Evolutionary conservation across 2,888 invertebrate genomes (phyloP).

Genomic region (Chymomyza fuscimana): DNA sequence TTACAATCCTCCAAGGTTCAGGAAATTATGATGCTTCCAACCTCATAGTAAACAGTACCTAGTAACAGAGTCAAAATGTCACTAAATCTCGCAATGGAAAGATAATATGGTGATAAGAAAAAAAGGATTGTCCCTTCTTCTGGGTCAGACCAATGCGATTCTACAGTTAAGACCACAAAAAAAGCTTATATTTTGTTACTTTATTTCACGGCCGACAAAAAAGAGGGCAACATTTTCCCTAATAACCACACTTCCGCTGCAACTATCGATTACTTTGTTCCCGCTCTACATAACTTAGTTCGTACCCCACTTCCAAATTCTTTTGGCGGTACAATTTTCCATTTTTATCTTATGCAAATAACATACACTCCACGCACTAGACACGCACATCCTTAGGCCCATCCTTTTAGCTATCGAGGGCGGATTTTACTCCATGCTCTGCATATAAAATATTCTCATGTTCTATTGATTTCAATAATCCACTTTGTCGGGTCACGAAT

Average conservation of each 20-base stretch:
- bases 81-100: too few species aligned
- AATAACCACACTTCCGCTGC: neutral
- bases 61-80: too few species aligned
- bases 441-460: conserved; percentile 31
- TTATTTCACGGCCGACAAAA: too few species aligned
- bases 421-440: conserved; percentile 13
- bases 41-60: too few species aligned
- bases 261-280: neutral
- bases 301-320: neutral
- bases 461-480: conserved; percentile 33
- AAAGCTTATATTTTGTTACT: too few species aligned
- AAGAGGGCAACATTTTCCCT: neutral
- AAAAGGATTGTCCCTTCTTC: too few species aligned
- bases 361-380: conserved; percentile 3
- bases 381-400: conserved; percentile 57
- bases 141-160: too few species aligned
- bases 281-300: neutral
- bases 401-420: conserved; percentile 43
- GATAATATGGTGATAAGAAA: too few species aligned
- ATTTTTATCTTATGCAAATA: conserved; percentile 46
- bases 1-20: too few species aligned
- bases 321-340: neutral
- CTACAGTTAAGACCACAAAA: too few species aligned
- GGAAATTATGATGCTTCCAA: too few species aligned
- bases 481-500: conserved; percentile 50